A percentile compares a stretch with the other conserved stretches of the same genome.
Evolutionary conservation across 2,888 invertebrate genomes (phyloP).

Genomic region (Mythimna ferrago): DNA sequence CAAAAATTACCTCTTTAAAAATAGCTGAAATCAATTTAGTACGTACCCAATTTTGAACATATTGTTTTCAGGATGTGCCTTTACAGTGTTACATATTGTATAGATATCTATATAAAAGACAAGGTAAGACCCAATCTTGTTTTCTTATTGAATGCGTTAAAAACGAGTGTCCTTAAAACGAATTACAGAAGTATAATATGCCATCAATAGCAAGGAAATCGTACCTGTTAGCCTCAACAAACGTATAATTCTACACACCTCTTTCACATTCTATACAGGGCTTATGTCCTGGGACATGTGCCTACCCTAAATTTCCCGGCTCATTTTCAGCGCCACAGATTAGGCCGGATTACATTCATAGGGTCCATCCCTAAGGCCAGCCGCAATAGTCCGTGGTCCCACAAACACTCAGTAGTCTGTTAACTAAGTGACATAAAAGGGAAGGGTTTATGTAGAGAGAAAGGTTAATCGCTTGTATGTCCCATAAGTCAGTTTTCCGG

Average conservation of each 20-base stretch:
- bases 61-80: too few species aligned
- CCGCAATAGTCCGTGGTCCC: slow-evolving; percentile 1
- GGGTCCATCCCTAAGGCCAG: background rate
- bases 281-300: background rate
- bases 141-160: too few species aligned
- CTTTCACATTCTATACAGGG: background rate
- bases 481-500: background rate
- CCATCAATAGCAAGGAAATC: too few species aligned
- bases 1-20: too few species aligned
- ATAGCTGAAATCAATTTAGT: too few species aligned
- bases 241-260: background rate
- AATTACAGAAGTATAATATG: too few species aligned
- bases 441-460: background rate
- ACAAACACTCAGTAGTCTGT: background rate
- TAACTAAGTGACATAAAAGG: background rate
- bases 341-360: slow-evolving; percentile 5
- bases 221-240: too few species aligned
- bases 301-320: background rate
- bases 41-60: too few species aligned
- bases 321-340: background rate
- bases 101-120: too few species aligned
- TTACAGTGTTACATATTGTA: too few species aligned
- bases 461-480: slow-evolving; percentile 1
- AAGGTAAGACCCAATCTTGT: too few species aligned
- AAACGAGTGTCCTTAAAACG: too few species aligned